A percentile compares a stretch with the other conserved stretches of the same genome.
Conservation (phyloP, 1,140 invertebrate genomes). For the Trichonephila clavipes region DNA sequence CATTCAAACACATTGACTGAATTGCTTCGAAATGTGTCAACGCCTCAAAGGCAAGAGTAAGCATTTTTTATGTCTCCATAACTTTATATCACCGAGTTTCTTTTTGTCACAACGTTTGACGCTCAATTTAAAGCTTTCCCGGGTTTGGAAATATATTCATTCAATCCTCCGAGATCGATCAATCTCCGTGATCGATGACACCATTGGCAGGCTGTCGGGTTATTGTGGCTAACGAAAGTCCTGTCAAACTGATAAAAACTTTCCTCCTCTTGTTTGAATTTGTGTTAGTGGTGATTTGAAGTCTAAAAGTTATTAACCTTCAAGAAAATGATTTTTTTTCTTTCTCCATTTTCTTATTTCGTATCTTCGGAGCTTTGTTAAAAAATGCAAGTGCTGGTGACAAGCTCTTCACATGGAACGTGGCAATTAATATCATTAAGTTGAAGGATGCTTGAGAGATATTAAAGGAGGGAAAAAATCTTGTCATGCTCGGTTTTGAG, state of each 20-base stretch:
- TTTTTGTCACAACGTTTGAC: not conserved
- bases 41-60: not conserved
- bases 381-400: constrained; percentile 5
- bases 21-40: too few relatives aligned
- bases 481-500: not conserved
- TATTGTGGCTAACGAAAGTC: constrained; percentile 68
- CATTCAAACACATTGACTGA: too few relatives aligned
- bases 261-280: constrained; percentile 52
- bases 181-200: constrained; percentile 45
- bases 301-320: constrained; percentile 49
- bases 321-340: constrained; percentile 6
- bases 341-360: not conserved
- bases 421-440: constrained; percentile 37
- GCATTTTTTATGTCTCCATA: not conserved
- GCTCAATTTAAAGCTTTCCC: constrained; percentile 24
- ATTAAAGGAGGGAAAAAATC: not conserved
- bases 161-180: constrained; percentile 56
- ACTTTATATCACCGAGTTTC: not conserved
- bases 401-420: not conserved
- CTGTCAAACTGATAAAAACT: constrained; percentile 70
- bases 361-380: not conserved
- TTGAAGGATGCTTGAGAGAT: not conserved
- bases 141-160: constrained; percentile 2
- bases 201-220: constrained; percentile 39
- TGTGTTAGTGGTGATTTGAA: constrained; percentile 25